A percentile compares a stretch with the other conserved stretches of the same genome.
phyloP scores from a whole-genome alignment of 2,797 vertebrate genomes.

The Kryptolebias ocellatus region DNA sequence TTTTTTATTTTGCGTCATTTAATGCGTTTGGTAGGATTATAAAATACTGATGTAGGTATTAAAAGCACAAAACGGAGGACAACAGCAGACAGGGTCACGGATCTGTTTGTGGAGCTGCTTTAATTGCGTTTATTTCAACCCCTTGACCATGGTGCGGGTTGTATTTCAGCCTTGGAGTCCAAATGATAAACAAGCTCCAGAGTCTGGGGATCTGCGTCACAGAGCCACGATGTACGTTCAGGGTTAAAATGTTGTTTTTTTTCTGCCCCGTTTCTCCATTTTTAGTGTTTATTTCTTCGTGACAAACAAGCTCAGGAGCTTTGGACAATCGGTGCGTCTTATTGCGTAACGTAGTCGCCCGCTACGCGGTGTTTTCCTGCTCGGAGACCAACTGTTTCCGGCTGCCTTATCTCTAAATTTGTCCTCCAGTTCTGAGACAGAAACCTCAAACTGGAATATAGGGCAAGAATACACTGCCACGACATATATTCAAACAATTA shows the following conservation, averaged over 20 bases:
- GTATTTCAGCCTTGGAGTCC: slow-evolving; percentile 8
- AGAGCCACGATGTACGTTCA: no score
- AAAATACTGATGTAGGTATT: slow-evolving; percentile 20
- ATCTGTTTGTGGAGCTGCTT: no score
- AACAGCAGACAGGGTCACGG: no score
- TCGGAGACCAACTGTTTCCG: slow-evolving; percentile 38
- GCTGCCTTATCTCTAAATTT: slow-evolving; percentile 9
- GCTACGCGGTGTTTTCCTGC: slow-evolving; percentile 11
- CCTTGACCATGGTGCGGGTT: slow-evolving; percentile 13
- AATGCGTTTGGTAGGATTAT: slow-evolving; percentile 27
- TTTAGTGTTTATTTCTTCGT: background rate
- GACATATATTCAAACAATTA: no score
- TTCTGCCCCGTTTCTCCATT: background rate
- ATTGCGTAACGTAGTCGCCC: slow-evolving; percentile 65
- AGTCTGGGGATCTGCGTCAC: background rate
- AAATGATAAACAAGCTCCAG: slow-evolving; percentile 57
- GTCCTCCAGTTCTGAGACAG: slow-evolving; percentile 21
- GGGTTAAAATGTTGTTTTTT: background rate
- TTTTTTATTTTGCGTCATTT: slow-evolving; percentile 26
- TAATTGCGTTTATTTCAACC: slow-evolving; percentile 3
- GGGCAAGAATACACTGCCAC: background rate
- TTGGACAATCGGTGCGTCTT: slow-evolving; percentile 21
- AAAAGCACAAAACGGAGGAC: background rate
- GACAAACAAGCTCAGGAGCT: background rate
- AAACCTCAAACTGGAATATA: background rate